Percentiles rank a stretch among this genome's conserved stretches.
phyloP scores from a whole-genome alignment of 2,888 invertebrate species.

The Lissocephala sabroskyi region DNA sequence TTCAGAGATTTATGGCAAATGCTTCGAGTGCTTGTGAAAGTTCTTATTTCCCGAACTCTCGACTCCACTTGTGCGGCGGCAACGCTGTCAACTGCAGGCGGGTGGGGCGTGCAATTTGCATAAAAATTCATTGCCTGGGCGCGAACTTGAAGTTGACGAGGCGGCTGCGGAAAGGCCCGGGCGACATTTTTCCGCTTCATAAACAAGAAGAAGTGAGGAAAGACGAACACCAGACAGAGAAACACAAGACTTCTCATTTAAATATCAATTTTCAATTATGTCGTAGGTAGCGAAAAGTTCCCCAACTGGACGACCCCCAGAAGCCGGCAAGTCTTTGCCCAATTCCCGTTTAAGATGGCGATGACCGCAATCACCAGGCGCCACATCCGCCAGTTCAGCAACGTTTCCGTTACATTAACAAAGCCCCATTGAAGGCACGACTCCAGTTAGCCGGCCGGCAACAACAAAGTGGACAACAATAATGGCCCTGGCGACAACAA shows the following conservation, averaged over 20 bases:
- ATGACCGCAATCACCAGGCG: slow-evolving; percentile 47
- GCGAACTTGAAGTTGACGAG: slow-evolving; percentile 44
- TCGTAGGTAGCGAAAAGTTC: no score
- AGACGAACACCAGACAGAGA: not conserved
- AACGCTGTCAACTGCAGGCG: slow-evolving; percentile 55
- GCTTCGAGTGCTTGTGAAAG: slow-evolving; percentile 22
- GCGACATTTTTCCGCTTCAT: not conserved
- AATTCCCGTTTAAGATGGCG: slow-evolving; percentile 32
- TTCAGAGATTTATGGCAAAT: slow-evolving; percentile 54
- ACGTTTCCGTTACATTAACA: slow-evolving; percentile 61
- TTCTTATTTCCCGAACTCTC: not conserved
- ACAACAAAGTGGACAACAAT: slow-evolving; percentile 17
- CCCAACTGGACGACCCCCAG: no score
- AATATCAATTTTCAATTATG: slow-evolving; percentile 27
- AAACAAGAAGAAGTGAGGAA: slow-evolving; percentile 2
- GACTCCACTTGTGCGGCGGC: slow-evolving; percentile 28
- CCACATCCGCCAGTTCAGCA: slow-evolving; percentile 33
- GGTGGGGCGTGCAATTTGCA: slow-evolving; percentile 58
- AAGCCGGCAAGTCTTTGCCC: slow-evolving; percentile 16
- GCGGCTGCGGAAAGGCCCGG: not conserved
- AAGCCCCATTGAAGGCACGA: slow-evolving; percentile 52
- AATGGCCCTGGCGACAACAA: slow-evolving; percentile 15
- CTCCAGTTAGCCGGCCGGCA: slow-evolving; percentile 17
- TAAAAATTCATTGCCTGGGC: slow-evolving; percentile 67
- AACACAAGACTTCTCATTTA: slow-evolving; percentile 15